These are phyloP conservation scores for Mythimna pallens DNA, from an alignment of 2,888 invertebrate genomes.

Conservation along the genomic window DNA sequence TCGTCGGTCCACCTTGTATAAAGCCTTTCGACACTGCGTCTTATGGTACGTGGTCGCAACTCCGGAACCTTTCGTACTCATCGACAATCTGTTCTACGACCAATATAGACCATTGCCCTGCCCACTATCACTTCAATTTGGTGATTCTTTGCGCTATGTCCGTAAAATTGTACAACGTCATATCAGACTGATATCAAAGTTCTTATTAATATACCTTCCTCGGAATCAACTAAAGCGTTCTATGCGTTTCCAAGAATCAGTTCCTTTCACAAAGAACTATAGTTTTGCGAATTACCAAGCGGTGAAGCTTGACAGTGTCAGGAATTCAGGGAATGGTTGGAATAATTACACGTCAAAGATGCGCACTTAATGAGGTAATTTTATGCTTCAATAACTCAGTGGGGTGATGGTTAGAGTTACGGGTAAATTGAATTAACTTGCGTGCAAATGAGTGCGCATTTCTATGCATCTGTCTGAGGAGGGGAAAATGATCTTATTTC, in stretches of 20 bases:
- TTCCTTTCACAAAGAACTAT: not conserved
- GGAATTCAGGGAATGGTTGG: not conserved
- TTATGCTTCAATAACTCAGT: conserved; percentile 18
- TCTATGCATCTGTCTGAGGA: not conserved
- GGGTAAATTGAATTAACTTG: not conserved
- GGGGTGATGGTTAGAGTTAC: not conserved
- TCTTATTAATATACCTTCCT: too few species aligned
- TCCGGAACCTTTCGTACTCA: too few species aligned
- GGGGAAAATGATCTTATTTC: not conserved
- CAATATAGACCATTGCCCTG: too few species aligned
- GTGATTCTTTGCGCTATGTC: too few species aligned
- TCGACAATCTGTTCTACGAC: too few species aligned
- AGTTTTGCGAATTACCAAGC: conserved; percentile 23
- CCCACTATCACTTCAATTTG: too few species aligned
- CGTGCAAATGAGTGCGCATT: not conserved
- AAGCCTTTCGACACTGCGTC: too few species aligned
- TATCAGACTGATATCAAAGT: too few species aligned
- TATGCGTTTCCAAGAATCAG: conserved; percentile 4
- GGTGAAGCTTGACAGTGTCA: conserved; percentile 14
- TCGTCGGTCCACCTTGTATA: too few species aligned
- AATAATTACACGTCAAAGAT: conserved; percentile 17
- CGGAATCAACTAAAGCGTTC: too few species aligned
- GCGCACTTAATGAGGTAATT: conserved; percentile 7
- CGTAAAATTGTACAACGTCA: too few species aligned
- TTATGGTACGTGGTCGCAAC: too few species aligned